Base-by-base conservation (phyloP, 2,113 vertebrate genomes). In the Eurystomus gularis region DNA sequence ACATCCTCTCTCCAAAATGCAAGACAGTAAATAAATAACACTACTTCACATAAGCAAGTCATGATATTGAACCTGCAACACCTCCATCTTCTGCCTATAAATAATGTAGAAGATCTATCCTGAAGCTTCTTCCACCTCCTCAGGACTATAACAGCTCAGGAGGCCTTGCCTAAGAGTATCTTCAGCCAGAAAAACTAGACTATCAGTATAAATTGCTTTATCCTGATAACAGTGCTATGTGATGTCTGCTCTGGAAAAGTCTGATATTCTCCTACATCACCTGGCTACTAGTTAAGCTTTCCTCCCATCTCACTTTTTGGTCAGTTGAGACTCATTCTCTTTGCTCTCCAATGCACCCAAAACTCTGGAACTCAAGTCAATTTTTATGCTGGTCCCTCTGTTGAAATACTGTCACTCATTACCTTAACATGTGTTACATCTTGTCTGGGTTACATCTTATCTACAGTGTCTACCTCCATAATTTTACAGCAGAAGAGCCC, bases 71-170 rank as follows among this genome's bases (percentile, higher is more conserved):
- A 86, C 33, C 39, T 88, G 49, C 25, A 75, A 66, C 16, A 44
- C 24, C n/a, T 93, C 52, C 42, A 48, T 19, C 54, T 60, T 65
- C 82, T 78, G 33, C 39, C 49, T 51, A 17, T 54, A 78, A 77
- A 42, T 29, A 46, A 11, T 14, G 21, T 40, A 37, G 39, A 83
- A 83, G 37, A 44, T 20, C 25, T 55, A 7, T 48, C 54, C 20
- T 40, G 23, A 61, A 55, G 35, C 31, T 42, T 78, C 58, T 20
- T 20, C 31, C 29, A 39, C 16, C 33, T 66, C 40, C 49, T 51
- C 0, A 0, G 42, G 44, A 55, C 44, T 62, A 10, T 49, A 19
- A 62, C 14, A 71, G 21, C 37, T n/a, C 79, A 20, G 26, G 31
- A 71, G 42, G 28, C 42, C 62, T 70, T 51, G 66, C n/a, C 62